phyloP scores from a whole-genome alignment of 2,797 vertebrate genomes.

The Etheostoma nigrum region DNA sequence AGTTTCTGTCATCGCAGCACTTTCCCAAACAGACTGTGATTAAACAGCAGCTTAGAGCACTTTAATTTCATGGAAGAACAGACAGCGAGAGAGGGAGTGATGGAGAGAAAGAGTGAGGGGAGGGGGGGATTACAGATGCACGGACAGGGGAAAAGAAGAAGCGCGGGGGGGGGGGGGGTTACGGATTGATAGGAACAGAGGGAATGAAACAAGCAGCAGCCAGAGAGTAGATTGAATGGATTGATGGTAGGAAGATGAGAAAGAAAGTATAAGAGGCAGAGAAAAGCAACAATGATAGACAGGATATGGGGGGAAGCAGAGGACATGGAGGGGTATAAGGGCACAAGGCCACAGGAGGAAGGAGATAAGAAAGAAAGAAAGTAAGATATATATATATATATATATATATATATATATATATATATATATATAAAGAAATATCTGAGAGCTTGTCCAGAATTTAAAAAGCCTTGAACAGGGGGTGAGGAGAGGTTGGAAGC shows the following conservation, averaged over 20 bases:
- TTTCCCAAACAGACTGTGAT: constrained; percentile 82
- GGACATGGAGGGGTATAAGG: constrained; percentile 37
- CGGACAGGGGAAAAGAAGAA: constrained; percentile 4
- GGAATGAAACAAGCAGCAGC: constrained; percentile 58
- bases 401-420: too few relatives aligned
- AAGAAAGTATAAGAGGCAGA: constrained; percentile 42
- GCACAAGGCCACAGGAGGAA: constrained; percentile 42
- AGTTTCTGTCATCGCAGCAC: constrained; percentile 82
- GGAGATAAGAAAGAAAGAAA: constrained; percentile 54
- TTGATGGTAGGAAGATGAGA: constrained; percentile 52
- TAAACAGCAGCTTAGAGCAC: constrained; percentile 85
- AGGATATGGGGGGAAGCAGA: constrained; percentile 46
- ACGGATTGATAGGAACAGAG: constrained; percentile 38
- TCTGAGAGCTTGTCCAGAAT: constrained; percentile 63
- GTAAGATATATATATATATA: neutral
- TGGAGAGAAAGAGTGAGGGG: constrained; percentile 21
- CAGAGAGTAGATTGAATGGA: constrained; percentile 56
- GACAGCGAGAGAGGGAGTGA: constrained; percentile 74
- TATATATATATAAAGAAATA: constrained; percentile 35
- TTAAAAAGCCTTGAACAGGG: constrained; percentile 43
- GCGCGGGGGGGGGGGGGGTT: constrained; percentile 10
- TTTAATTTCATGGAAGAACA: constrained; percentile 90
- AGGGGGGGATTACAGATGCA: constrained; percentile 46
- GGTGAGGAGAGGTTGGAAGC: constrained; percentile 50
- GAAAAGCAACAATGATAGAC: constrained; percentile 61